Base-by-base conservation (phyloP, 2,797 vertebrate species). In the Tachyglossus aculeatus region DNA sequence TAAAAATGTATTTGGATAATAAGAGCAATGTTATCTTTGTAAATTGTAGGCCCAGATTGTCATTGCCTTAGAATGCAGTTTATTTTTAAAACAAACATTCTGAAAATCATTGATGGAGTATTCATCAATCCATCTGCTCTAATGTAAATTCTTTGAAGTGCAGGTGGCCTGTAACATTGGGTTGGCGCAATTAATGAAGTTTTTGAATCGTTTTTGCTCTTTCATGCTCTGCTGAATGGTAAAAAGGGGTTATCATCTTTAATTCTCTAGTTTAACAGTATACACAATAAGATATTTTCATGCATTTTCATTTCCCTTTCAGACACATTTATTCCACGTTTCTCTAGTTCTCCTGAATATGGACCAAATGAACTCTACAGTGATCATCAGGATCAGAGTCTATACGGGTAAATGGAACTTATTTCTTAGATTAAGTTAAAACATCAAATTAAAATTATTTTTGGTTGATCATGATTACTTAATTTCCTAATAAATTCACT, bases 71-170 rank as follows among this genome's bases (percentile, higher is more conserved):
- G 63, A 83, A 81, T 73, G 31, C 21, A 65, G 80, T 75, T 90
- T 86, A 89, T 88, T 89, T 87, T 89, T 84, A 85, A 90, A 90
- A 88, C 48, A 89, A 91, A 89, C 74, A 87, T 76, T 85, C 67
- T 84, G 54, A 75, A 85, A 84, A 86, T 85, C 77, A 83, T 83
- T 90, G 69, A 82, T 87, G 81, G 58, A 16, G 24, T 57, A 88
- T 85, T 91, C 88, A 88, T 84, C 75, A 71, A 85, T 85, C 88
- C 89, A 90, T 91, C 89, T 90, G 89, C 74, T 86, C 80, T 67
- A 71, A 71, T 83, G 73, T 67, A 82, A 81, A 87, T 73, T 86
- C 75, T 85, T 71, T 82, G 61, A 80, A 87, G 86, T 88, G 88
- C 88, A 93, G 87, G 90, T 90, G 91, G 88, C 81, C 71, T 71